Conservation (phyloP, 2,888 invertebrate genomes). For the Adela reaumurella region DNA sequence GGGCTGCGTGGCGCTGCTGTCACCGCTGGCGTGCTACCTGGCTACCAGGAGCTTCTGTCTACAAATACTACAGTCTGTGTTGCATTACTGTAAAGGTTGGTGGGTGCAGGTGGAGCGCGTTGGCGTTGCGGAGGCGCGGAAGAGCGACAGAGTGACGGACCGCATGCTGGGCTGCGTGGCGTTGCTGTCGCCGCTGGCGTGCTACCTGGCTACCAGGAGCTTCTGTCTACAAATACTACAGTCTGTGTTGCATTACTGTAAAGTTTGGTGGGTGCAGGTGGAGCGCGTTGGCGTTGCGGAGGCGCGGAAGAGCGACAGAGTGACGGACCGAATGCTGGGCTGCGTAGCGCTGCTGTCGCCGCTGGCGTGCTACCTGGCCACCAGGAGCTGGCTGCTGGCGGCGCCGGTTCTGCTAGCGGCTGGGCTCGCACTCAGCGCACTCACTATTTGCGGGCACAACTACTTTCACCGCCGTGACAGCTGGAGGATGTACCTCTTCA, state of each 20-base stretch:
- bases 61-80: too few relatives aligned
- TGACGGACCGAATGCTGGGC: constrained; percentile 27
- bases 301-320: constrained; percentile 30
- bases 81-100: too few relatives aligned
- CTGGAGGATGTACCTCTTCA: constrained; percentile 79
- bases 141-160: constrained; percentile 32
- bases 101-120: too few relatives aligned
- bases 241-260: too few relatives aligned
- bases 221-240: too few relatives aligned
- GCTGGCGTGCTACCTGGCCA: constrained; percentile 29
- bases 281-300: too few relatives aligned
- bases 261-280: too few relatives aligned
- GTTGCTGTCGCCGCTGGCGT: constrained; percentile 23
- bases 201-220: constrained; percentile 28
- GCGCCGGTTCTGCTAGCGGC: constrained; percentile 21
- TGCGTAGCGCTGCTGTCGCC: constrained; percentile 23
- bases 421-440: constrained; percentile 26
- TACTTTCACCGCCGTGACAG: constrained; percentile 76
- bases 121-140: too few relatives aligned
- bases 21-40: too few relatives aligned
- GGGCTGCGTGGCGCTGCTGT: too few relatives aligned
- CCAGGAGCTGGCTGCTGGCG: constrained; percentile 22
- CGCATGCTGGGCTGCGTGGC: constrained; percentile 23
- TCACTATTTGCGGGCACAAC: constrained; percentile 67
- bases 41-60: too few relatives aligned